phyloP scores from a whole-genome alignment of 2,888 invertebrate species.

The Himalopsyche japonica region DNA sequence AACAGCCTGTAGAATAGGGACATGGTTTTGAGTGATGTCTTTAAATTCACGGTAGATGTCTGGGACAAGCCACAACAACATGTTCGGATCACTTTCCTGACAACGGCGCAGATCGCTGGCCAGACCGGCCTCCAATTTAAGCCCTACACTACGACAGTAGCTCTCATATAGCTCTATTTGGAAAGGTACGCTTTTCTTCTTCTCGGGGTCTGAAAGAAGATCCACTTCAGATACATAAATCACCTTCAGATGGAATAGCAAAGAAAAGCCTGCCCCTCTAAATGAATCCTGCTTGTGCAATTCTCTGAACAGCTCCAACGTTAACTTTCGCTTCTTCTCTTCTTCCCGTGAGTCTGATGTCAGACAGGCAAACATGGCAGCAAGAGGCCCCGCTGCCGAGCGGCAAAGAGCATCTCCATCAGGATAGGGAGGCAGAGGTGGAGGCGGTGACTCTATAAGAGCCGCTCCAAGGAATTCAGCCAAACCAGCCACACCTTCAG shows the following conservation, averaged over 20 bases:
- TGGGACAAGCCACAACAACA: conserved; percentile 91
- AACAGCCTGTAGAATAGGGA: conserved; percentile 84
- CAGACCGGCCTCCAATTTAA: conserved; percentile 73
- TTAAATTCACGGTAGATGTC: conserved; percentile 91
- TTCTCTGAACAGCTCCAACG: conserved; percentile 79
- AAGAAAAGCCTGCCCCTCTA: conserved; percentile 79
- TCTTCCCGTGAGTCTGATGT: conserved; percentile 71
- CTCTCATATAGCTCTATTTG: conserved; percentile 87
- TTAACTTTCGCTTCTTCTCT: conserved; percentile 75
- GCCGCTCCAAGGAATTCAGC: conserved; percentile 56
- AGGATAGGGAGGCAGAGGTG: conserved; percentile 57
- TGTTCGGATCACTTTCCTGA: conserved; percentile 84
- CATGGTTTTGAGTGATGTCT: conserved; percentile 83
- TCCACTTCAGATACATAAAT: conserved; percentile 61
- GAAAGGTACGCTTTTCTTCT: conserved; percentile 66
- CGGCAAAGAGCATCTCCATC: conserved; percentile 64
- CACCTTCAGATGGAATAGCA: conserved; percentile 89
- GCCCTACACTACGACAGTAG: conserved; percentile 79
- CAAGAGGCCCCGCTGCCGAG: conserved; percentile 77
- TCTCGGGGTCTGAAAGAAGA: conserved; percentile 56
- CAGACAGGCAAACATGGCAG: conserved; percentile 84
- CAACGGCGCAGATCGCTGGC: conserved; percentile 84
- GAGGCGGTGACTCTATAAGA: conserved; percentile 57
- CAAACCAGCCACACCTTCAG: conserved; percentile 55
- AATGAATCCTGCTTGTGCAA: conserved; percentile 69